Conservation (phyloP, 2,113 vertebrate genomes). For the Lota lota region DNA sequence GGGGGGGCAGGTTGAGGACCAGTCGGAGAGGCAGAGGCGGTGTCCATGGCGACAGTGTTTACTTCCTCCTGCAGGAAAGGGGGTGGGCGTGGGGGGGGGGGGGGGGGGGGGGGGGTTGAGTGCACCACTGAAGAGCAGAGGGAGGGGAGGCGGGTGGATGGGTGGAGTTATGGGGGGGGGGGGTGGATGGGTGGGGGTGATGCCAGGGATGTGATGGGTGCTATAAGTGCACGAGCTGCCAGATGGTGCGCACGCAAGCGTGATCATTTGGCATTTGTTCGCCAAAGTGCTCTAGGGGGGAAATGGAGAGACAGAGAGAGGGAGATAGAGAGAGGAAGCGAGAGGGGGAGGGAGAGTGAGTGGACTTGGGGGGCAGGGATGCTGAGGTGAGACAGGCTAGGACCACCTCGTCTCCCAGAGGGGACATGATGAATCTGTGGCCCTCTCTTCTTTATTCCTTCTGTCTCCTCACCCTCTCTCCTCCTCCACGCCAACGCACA, state of each 20-base stretch:
- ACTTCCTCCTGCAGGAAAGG: too few species aligned
- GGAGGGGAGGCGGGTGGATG: slow-evolving; percentile 28
- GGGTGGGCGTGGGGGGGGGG: neutral
- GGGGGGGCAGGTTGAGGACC: too few species aligned
- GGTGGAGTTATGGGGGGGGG: slow-evolving; percentile 12
- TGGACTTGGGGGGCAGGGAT: neutral
- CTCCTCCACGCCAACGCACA: neutral
- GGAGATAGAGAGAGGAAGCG: slow-evolving; percentile 18
- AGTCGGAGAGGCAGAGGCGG: too few species aligned
- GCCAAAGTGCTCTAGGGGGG: slow-evolving; percentile 56
- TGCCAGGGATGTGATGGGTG: slow-evolving; percentile 53
- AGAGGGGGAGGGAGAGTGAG: neutral
- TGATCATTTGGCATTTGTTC: slow-evolving; percentile 70
- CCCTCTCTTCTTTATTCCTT: slow-evolving; percentile 1
- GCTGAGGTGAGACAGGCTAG: neutral
- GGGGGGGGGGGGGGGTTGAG: slow-evolving; percentile 10
- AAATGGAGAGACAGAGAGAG: slow-evolving; percentile 19
- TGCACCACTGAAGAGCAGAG: slow-evolving; percentile 18
- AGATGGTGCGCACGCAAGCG: slow-evolving; percentile 75
- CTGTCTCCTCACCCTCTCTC: slow-evolving; percentile 10
- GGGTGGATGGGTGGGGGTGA: slow-evolving; percentile 28
- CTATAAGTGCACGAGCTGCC: slow-evolving; percentile 64
- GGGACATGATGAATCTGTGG: too few species aligned
- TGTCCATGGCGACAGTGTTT: too few species aligned
- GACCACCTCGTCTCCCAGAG: too few species aligned